Percentiles rank a stretch among this genome's conserved stretches.
Conservation (phyloP, 2,797 vertebrate species). For the Anabacerthia variegaticeps region DNA sequence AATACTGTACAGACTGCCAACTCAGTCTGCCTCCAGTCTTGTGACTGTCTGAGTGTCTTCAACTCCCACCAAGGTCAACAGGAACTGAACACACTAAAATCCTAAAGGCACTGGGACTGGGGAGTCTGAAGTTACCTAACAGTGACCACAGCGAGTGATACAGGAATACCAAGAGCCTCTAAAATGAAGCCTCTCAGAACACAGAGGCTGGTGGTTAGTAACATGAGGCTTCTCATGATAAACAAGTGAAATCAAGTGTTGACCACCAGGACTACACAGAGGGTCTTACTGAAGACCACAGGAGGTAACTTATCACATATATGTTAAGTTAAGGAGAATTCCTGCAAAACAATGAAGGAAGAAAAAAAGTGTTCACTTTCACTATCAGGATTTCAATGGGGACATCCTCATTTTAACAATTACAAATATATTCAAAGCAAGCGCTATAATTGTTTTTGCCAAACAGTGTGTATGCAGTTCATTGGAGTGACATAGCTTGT, state of each 20-base stretch:
- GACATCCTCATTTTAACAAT: conserved; percentile 45
- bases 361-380: background rate
- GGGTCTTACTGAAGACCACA: background rate
- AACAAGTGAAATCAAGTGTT: background rate
- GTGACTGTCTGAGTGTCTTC: background rate
- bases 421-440: conserved; percentile 60
- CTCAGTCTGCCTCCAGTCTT: conserved; percentile 1
- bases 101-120: background rate
- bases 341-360: background rate
- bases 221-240: background rate
- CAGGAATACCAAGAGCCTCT: background rate
- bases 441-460: conserved; percentile 62
- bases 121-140: background rate
- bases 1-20: background rate
- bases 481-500: conserved; percentile 49
- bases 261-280: background rate
- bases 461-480: conserved; percentile 51
- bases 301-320: background rate
- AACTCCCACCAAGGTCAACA: conserved; percentile 11
- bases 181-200: background rate
- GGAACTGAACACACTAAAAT: background rate
- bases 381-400: conserved; percentile 8
- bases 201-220: background rate
- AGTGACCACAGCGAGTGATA: background rate
- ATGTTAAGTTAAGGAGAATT: background rate